Evolutionary conservation across 2,113 vertebrate genomes (phyloP).

Genomic region (Bubalus kerabau): DNA sequence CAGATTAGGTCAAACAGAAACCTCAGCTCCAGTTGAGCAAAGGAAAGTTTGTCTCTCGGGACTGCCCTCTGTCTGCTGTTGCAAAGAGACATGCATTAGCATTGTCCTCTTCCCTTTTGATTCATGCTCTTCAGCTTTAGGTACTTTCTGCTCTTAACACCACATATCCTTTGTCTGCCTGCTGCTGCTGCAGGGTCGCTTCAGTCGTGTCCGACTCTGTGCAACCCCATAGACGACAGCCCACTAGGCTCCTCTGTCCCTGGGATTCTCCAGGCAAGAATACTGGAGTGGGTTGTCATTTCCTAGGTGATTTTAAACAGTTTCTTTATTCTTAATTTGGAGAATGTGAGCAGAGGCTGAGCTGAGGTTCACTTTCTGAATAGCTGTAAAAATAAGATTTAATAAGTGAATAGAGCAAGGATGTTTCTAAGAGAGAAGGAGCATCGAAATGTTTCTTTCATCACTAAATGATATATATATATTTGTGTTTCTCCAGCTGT

Average conservation of each 20-base stretch:
- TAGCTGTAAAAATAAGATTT: slow-evolving; percentile 29
- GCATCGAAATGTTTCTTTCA: not conserved
- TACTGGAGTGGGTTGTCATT: too few relatives aligned
- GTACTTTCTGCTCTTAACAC: slow-evolving; percentile 2
- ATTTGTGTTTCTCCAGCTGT: not conserved
- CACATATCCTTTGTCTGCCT: not conserved
- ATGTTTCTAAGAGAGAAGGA: not conserved
- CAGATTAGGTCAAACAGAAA: slow-evolving; percentile 31
- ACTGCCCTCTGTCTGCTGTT: not conserved
- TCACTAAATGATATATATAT: not conserved
- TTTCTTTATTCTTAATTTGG: not conserved
- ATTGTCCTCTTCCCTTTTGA: not conserved
- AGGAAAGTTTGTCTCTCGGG: not conserved
- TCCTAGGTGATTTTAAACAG: not conserved
- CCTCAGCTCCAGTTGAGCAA: not conserved
- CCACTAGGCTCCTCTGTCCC: too few relatives aligned
- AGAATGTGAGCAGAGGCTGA: not conserved
- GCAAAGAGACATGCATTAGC: not conserved
- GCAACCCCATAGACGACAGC: too few relatives aligned
- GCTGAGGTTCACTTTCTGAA: slow-evolving; percentile 4
- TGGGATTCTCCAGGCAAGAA: too few relatives aligned
- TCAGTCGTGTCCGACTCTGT: too few relatives aligned
- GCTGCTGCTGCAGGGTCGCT: too few relatives aligned
- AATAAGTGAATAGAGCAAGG: not conserved
- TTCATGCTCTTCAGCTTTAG: not conserved